Percentiles rank a stretch among this genome's conserved stretches.
These are phyloP conservation scores for Hyles euphorbiae DNA, from an alignment of 1,140 invertebrate genomes.

Conservation along the genomic window DNA sequence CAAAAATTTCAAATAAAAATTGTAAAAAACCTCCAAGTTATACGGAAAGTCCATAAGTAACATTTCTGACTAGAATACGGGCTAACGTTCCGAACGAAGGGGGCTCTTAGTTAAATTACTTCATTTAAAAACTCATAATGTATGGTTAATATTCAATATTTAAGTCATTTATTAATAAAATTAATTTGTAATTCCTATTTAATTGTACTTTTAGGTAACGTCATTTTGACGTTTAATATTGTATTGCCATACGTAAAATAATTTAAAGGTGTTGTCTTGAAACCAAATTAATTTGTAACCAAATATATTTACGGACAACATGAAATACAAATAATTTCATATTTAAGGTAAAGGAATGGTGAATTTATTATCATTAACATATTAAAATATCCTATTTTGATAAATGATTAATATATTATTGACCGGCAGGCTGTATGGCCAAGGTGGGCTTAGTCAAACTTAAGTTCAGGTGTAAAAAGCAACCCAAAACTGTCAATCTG, in stretches of 20 bases:
- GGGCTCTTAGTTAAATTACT: conserved; percentile 1
- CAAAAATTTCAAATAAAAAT: conserved; percentile 55
- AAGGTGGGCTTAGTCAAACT: too few relatives aligned
- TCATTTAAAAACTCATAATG: conserved; percentile 1
- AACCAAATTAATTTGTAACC: too few relatives aligned
- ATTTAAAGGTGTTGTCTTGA: too few relatives aligned
- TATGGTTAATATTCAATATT: not conserved
- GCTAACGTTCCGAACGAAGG: conserved; percentile 4
- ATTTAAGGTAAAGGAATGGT: too few relatives aligned
- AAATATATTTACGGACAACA: too few relatives aligned
- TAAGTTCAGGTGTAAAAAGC: too few relatives aligned
- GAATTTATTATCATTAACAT: too few relatives aligned
- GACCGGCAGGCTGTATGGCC: too few relatives aligned
- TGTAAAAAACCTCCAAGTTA: conserved; percentile 48
- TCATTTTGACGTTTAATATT: conserved; percentile 14
- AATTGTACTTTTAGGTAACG: conserved; percentile 15
- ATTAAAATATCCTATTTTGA: too few relatives aligned
- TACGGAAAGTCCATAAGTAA: conserved; percentile 40
- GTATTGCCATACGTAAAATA: not conserved
- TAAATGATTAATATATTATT: too few relatives aligned
- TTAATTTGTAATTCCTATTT: conserved; percentile 11
- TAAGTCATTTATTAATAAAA: conserved; percentile 9
- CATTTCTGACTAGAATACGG: conserved; percentile 63
- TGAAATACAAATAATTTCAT: too few relatives aligned
- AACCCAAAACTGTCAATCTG: too few relatives aligned